These are phyloP conservation scores for Lasius platythorax DNA, from an alignment of 2,888 invertebrate species.

Conservation along the genomic window DNA sequence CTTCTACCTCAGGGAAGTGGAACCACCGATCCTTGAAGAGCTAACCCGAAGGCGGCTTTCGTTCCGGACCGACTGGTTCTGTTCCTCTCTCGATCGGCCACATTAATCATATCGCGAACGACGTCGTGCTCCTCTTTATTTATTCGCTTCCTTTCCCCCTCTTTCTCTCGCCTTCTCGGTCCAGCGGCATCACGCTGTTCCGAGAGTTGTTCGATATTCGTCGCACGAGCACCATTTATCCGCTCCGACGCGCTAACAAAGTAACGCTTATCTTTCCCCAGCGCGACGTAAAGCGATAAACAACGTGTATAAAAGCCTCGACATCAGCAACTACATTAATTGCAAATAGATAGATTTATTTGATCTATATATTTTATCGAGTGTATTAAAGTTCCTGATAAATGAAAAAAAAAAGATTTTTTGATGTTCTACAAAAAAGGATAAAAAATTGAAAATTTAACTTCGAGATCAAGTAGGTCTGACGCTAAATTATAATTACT, in stretches of 20 bases:
- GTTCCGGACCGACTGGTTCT: slow-evolving; percentile 78
- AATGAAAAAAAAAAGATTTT: background rate
- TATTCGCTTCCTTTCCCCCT: slow-evolving; percentile 52
- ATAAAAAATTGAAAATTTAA: background rate
- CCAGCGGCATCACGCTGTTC: slow-evolving; percentile 56
- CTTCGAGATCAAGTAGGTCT: background rate
- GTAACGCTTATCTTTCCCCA: slow-evolving; percentile 61
- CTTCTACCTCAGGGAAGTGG: slow-evolving; percentile 64
- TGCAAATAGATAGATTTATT: slow-evolving; percentile 30
- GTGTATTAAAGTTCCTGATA: background rate
- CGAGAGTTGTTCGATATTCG: slow-evolving; percentile 73
- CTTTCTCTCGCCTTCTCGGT: slow-evolving; percentile 56
- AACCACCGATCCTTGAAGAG: slow-evolving; percentile 71
- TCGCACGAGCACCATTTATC: slow-evolving; percentile 65
- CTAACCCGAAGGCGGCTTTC: slow-evolving; percentile 76
- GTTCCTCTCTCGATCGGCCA: slow-evolving; percentile 77
- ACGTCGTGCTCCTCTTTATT: slow-evolving; percentile 71
- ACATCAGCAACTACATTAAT: slow-evolving; percentile 39
- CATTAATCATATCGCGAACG: slow-evolving; percentile 80
- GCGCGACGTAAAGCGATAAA: slow-evolving; percentile 41
- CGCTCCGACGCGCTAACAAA: slow-evolving; percentile 52
- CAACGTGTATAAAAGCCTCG: slow-evolving; percentile 36
- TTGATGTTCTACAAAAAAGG: background rate
- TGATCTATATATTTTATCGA: background rate
- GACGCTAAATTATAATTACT: background rate